Evolutionary conservation across 2,888 invertebrate species (phyloP).

Genomic region (Sinelater perroti): DNA sequence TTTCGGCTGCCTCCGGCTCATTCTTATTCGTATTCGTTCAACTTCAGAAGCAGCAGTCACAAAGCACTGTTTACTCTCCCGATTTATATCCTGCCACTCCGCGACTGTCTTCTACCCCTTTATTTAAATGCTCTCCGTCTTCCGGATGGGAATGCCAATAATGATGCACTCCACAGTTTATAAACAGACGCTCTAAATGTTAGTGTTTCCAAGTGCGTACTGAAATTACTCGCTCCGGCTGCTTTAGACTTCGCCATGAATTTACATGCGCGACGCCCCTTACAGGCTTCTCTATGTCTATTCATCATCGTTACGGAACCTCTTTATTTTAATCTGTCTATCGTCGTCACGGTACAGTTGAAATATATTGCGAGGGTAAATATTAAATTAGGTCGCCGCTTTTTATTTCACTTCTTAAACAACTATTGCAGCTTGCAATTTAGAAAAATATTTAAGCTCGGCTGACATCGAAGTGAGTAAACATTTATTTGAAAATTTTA

Average conservation of each 20-base stretch:
- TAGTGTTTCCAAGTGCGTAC: conserved; percentile 32
- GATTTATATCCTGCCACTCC: conserved; percentile 52
- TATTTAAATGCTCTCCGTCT: conserved; percentile 48
- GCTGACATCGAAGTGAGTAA: no score
- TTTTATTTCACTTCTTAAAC: no score
- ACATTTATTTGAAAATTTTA: no score
- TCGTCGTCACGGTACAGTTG: no score
- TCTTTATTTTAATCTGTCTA: no score
- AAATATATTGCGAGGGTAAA: no score
- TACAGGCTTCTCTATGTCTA: background rate
- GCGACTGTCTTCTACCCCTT: conserved; percentile 49
- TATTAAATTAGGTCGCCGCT: no score
- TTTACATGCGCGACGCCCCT: conserved; percentile 14
- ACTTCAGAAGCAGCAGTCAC: conserved; percentile 48
- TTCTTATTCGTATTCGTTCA: conserved; percentile 52
- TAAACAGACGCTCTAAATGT: conserved; percentile 37
- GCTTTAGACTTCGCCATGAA: conserved; percentile 10
- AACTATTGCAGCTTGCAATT: no score
- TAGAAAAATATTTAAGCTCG: no score
- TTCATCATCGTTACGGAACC: background rate
- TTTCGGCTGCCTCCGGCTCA: conserved; percentile 49
- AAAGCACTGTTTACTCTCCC: conserved; percentile 53
- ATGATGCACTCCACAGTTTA: conserved; percentile 41
- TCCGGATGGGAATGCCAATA: conserved; percentile 45
- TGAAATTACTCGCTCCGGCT: conserved; percentile 16